Evolutionary conservation across 2,888 invertebrate species (phyloP).

Genomic region (Eurois occulta): DNA sequence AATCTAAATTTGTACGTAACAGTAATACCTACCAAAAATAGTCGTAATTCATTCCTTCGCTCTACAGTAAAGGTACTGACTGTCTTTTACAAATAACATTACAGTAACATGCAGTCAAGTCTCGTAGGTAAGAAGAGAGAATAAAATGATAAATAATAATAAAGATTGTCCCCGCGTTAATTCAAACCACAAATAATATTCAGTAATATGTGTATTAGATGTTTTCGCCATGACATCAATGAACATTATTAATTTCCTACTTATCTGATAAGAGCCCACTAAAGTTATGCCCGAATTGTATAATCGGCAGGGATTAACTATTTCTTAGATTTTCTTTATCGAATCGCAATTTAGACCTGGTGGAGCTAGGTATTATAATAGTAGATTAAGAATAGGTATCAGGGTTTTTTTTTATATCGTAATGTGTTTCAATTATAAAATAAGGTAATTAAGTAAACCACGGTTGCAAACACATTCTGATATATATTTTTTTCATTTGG

Average conservation of each 20-base stretch:
- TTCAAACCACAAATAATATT: background rate
- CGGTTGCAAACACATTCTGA: background rate
- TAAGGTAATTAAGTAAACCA: slow-evolving; percentile 5
- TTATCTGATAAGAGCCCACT: slow-evolving; percentile 46
- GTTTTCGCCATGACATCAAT: slow-evolving; percentile 22
- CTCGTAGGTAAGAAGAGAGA: background rate
- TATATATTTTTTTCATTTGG: too few species aligned
- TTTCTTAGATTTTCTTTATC: slow-evolving; percentile 62
- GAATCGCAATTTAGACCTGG: slow-evolving; percentile 40
- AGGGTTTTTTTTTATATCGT: background rate
- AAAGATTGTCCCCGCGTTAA: background rate
- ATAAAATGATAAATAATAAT: too few species aligned
- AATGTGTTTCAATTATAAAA: slow-evolving; percentile 4
- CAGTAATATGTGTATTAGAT: background rate
- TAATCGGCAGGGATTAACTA: slow-evolving; percentile 54
- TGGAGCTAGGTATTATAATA: slow-evolving; percentile 4
- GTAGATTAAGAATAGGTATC: slow-evolving; percentile 27
- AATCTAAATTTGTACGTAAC: background rate
- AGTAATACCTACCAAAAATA: too few species aligned
- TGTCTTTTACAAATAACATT: background rate
- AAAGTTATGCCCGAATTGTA: slow-evolving; percentile 32
- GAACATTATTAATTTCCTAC: background rate
- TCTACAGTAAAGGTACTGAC: background rate
- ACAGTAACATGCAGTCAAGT: background rate
- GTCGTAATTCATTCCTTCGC: too few species aligned